Percentiles rank a stretch among this genome's conserved stretches.
phyloP scores from a whole-genome alignment of 2,888 invertebrate genomes.

The Diplolepis rosae region DNA sequence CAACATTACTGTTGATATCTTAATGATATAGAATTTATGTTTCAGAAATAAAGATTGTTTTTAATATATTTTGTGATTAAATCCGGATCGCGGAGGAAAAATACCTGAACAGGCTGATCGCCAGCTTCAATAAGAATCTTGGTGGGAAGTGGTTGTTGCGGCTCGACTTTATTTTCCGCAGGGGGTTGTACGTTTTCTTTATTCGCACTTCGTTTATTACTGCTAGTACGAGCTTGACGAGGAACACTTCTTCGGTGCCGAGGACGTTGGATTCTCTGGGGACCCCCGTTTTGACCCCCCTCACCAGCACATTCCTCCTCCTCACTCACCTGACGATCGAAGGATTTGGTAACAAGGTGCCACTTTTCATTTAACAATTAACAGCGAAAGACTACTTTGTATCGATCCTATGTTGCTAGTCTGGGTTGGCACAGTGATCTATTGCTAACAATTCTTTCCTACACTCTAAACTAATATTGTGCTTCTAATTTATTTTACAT shows the following conservation, averaged over 20 bases:
- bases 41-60: not conserved
- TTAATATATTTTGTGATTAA: not conserved
- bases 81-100: slow-evolving; percentile 11
- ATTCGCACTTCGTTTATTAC: slow-evolving; percentile 51
- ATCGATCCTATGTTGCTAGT: slow-evolving; percentile 1
- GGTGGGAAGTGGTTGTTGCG: slow-evolving; percentile 42
- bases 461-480: not conserved
- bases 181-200: slow-evolving; percentile 49
- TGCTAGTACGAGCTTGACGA: slow-evolving; percentile 57
- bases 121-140: slow-evolving; percentile 48
- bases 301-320: slow-evolving; percentile 73
- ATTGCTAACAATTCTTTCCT: not conserved
- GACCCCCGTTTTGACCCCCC: slow-evolving; percentile 70
- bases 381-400: not conserved
- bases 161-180: slow-evolving; percentile 44
- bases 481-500: not conserved
- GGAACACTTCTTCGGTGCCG: slow-evolving; percentile 73
- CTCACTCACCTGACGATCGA: slow-evolving; percentile 58
- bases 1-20: not conserved
- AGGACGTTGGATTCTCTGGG: slow-evolving; percentile 71
- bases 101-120: slow-evolving; percentile 54
- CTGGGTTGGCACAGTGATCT: not conserved
- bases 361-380: not conserved
- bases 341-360: not conserved
- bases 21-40: not conserved